Base-by-base conservation (phyloP, 2,113 vertebrate species). In the Prunella himalayana region DNA sequence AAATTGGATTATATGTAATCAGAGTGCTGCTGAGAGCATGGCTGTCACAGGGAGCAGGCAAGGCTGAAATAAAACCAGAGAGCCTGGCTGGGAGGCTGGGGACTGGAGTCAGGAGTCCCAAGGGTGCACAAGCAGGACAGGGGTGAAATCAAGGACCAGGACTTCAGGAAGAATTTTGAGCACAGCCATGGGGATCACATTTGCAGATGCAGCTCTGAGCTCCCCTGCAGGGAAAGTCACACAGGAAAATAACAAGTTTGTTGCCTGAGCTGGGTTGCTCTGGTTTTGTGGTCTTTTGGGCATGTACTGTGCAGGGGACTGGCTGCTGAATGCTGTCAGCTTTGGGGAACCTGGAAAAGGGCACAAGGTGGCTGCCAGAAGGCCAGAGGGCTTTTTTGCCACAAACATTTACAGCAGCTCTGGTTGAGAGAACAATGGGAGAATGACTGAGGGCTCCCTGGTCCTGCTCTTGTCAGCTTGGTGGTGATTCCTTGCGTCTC, bases 161-260 rank as follows among this genome's bases (percentile, higher is more conserved):
- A 35, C 49, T 51, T 0, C 4, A 21, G 24, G 21, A 44, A 66
- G 18, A 59, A 14, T n/a, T 42, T 30, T 41, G 66, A 75, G 24
- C 15, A 12, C 18, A 35, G n/a, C n/a, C 54, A 13, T 0, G 4
- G 24, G 15, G 27, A 27, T 61, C 9, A 15, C 5, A 3, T 45
- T 21, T 76, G 37, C 24, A 42, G 37, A 49, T 19, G 31, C 39
- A 30, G 49, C 0, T 0, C 61, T 60, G 61, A 70, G 56, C 37
- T 79, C 2, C 6, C 2, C 15, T 4, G 3, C 31, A 20, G 53
- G 28, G 3, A 19, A 30, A 41, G 56, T 54, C 9, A 1, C 33
- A 31, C 19, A 28, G 21, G 42, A 51, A 27, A 81, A 6, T 6
- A 19, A 4, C 5, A 5, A 5, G 8, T 47, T 41, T 19, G 11